Evolutionary conservation across 2,888 invertebrate species (phyloP).

Genomic region (Himalopsyche anomala): DNA sequence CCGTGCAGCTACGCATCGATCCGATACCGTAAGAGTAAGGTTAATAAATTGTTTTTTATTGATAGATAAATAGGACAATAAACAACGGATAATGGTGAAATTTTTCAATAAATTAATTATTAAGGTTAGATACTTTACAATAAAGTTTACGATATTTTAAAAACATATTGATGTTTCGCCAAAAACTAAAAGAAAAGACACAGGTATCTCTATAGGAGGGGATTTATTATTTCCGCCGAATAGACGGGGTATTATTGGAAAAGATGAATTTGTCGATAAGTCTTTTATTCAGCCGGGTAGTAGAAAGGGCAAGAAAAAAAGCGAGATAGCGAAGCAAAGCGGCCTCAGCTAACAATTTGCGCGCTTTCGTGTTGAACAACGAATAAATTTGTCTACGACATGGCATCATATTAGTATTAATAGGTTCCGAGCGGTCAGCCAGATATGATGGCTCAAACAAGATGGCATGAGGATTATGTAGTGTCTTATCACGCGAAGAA

Average conservation of each 20-base stretch:
- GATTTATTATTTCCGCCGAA: neutral
- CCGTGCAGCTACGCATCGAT: no score
- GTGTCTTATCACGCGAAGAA: slow-evolving; percentile 6
- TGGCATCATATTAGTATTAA: slow-evolving; percentile 1
- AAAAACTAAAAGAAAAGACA: neutral
- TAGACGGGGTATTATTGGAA: slow-evolving; percentile 9
- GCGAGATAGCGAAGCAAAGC: neutral
- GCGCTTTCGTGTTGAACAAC: slow-evolving; percentile 23
- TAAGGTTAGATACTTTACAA: no score
- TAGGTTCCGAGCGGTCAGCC: slow-evolving; percentile 27
- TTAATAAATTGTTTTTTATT: no score
- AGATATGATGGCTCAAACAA: neutral
- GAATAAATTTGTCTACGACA: slow-evolving; percentile 36
- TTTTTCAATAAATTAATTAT: no score
- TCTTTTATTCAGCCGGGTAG: neutral
- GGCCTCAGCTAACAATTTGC: neutral
- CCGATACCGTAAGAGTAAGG: no score
- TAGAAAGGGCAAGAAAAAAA: neutral
- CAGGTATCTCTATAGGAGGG: neutral
- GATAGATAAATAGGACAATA: no score
- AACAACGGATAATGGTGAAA: no score
- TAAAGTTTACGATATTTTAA: neutral
- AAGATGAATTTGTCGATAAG: slow-evolving; percentile 21
- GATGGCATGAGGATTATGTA: neutral
- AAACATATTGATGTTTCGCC: neutral